Base-by-base conservation (phyloP, 1,140 invertebrate species). In the Pygmarrhopalites habei region DNA sequence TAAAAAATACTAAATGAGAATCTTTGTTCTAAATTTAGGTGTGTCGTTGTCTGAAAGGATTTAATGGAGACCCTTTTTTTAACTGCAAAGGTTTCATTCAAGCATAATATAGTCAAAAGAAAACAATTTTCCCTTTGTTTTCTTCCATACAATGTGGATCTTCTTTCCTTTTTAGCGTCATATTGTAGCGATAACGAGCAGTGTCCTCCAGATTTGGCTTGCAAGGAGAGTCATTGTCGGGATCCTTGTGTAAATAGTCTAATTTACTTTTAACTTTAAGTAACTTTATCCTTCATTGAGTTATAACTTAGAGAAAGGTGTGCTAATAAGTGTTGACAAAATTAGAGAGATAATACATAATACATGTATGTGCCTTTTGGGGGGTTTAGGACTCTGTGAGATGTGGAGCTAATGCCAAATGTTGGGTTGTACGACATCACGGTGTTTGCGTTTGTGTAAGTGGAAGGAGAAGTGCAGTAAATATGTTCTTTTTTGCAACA, bases 241-340 rank as follows among this genome's bases (percentile, higher is more conserved):
- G 84, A 93, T 78, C 90, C 90, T 25, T 93, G 90, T 73, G 80
- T 83, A n/a, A 87, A 35, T 35, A n/a, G n/a, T n/a, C n/a, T n/a
- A n/a, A n/a, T n/a, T n/a, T n/a, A n/a, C n/a, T n/a, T n/a, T n/a
- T n/a, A n/a, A n/a, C n/a, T n/a, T n/a, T n/a, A n/a, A n/a, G n/a
- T n/a, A n/a, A n/a, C n/a, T n/a, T n/a, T n/a, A n/a, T n/a, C n/a
- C n/a, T n/a, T n/a, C n/a, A n/a, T n/a, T n/a, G n/a, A n/a, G n/a
- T n/a, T n/a, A n/a, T n/a, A n/a, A n/a, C n/a, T n/a, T n/a, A n/a
- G n/a, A n/a, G n/a, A n/a, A n/a, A n/a, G n/a, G n/a, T n/a, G n/a
- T n/a, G n/a, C n/a, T n/a, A n/a, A n/a, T n/a, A n/a, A n/a, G n/a
- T n/a, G n/a, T n/a, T n/a, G n/a, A n/a, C n/a, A n/a, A n/a, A n/a